These are phyloP conservation scores for Brachionus manjavacas DNA, from an alignment of 1,140 invertebrate species.

Conservation along the genomic window DNA sequence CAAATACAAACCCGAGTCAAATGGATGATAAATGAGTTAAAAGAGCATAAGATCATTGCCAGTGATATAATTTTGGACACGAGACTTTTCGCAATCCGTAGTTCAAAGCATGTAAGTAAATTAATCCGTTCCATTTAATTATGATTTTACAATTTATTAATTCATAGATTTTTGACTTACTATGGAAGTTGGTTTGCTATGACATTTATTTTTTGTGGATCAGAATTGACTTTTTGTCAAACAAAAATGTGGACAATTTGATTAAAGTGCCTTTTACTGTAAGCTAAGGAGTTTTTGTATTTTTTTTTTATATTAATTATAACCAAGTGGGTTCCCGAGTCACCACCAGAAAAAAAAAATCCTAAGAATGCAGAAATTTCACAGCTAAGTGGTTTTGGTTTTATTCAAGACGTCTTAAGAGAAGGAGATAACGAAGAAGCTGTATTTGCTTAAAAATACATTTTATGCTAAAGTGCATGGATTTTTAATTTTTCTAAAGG, in stretches of 20 bases:
- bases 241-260: constrained; percentile 49
- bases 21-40: constrained; percentile 54
- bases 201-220: constrained; percentile 57
- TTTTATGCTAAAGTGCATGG: too few relatives aligned
- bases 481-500: constrained; percentile 29
- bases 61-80: constrained; percentile 51
- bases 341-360: constrained; percentile 50
- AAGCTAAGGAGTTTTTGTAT: not conserved
- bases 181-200: constrained; percentile 54
- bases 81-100: constrained; percentile 53
- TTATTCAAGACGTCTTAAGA: constrained; percentile 44
- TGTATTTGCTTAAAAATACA: too few relatives aligned
- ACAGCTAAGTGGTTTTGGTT: constrained; percentile 52
- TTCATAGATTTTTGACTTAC: constrained; percentile 52
- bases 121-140: not conserved
- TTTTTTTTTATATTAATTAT: too few relatives aligned
- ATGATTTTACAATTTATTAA: not conserved
- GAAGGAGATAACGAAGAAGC: constrained; percentile 40
- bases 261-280: constrained; percentile 53
- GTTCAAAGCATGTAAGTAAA: constrained; percentile 52
- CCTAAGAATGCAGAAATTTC: constrained; percentile 48
- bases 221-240: constrained; percentile 52
- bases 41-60: constrained; percentile 50
- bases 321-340: constrained; percentile 53
- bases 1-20: constrained; percentile 54